Evolutionary conservation across 2,888 invertebrate genomes (phyloP).

Genomic region (Crossocerus cetratus): DNA sequence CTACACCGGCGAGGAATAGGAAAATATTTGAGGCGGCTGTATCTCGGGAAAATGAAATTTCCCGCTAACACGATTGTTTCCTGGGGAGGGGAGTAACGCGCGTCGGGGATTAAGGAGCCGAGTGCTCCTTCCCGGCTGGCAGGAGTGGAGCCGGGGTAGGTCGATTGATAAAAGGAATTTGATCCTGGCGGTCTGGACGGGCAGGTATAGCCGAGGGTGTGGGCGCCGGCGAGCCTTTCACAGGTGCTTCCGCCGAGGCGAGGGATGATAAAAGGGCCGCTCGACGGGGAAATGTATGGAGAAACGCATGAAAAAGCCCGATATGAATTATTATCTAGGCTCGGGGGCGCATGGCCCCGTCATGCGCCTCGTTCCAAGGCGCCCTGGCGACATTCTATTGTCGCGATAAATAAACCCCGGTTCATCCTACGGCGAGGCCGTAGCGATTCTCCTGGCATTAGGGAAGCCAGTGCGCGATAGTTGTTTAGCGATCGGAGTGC

Average conservation of each 20-base stretch:
- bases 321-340: conserved; percentile 48
- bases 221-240: conserved; percentile 13
- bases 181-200: too few relatives aligned
- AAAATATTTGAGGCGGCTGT: too few relatives aligned
- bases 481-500: not conserved
- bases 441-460: too few relatives aligned
- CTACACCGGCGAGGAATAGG: too few relatives aligned
- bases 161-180: not conserved
- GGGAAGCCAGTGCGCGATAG: too few relatives aligned
- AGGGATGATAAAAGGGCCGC: conserved; percentile 37
- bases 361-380: not conserved
- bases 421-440: not conserved
- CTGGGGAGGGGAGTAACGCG: too few relatives aligned
- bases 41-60: too few relatives aligned
- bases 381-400: conserved; percentile 1
- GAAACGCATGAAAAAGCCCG: conserved; percentile 29
- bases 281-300: conserved; percentile 31
- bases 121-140: not conserved
- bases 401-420: not conserved
- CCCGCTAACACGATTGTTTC: too few relatives aligned
- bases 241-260: conserved; percentile 17
- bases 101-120: not conserved
- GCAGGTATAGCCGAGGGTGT: conserved; percentile 19
- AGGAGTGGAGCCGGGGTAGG: too few relatives aligned
- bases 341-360: not conserved